These are phyloP conservation scores for Lampris incognitus DNA, from an alignment of 2,113 vertebrate species.

Conservation along the genomic window DNA sequence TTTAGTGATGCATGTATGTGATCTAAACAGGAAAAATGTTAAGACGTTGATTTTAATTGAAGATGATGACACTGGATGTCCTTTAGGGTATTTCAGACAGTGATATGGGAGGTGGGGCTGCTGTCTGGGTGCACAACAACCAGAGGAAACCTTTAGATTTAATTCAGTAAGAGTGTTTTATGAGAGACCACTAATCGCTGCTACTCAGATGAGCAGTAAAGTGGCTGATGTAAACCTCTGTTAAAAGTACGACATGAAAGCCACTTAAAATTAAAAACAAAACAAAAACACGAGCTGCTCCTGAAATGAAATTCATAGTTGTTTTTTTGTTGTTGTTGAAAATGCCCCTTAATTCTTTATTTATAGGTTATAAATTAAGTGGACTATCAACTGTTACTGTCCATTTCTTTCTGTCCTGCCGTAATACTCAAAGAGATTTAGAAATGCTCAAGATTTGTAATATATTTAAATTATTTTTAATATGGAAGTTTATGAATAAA, in stretches of 20 bases:
- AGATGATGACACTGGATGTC: conserved; percentile 28
- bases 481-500: conserved; percentile 39
- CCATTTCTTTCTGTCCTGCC: neutral
- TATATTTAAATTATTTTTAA: conserved; percentile 75
- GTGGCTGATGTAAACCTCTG: neutral
- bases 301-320: conserved; percentile 14
- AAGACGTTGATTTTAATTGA: conserved; percentile 2
- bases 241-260: neutral
- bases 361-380: conserved; percentile 22
- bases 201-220: neutral
- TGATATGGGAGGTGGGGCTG: neutral
- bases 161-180: neutral
- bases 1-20: conserved; percentile 9
- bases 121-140: neutral
- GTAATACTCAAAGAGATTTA: neutral
- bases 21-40: conserved; percentile 23
- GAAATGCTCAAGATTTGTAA: conserved; percentile 51
- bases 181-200: neutral
- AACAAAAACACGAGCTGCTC: neutral
- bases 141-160: neutral
- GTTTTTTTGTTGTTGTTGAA: neutral
- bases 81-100: neutral
- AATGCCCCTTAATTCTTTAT: conserved; percentile 33
- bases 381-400: neutral
- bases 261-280: neutral